These are phyloP conservation scores for Anthrax anthrax DNA, from an alignment of 2,888 invertebrate species.

Conservation along the genomic window DNA sequence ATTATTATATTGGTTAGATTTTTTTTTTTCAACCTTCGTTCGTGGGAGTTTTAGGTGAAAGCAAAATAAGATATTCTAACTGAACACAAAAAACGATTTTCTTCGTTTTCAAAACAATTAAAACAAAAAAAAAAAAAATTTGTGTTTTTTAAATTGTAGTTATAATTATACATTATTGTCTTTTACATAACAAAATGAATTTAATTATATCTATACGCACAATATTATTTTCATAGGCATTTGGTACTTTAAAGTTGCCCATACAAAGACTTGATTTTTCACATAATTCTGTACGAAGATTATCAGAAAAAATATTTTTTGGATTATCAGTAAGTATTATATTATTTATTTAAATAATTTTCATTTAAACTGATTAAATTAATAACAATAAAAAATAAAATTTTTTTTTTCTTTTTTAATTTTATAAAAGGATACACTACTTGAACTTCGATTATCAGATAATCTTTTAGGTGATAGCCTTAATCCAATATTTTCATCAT, in stretches of 20 bases:
- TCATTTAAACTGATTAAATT: not conserved
- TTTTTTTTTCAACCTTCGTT: not conserved
- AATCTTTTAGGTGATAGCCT: constrained; percentile 80
- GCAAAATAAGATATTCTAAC: not conserved
- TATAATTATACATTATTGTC: too few species aligned
- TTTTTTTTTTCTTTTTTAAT: not conserved
- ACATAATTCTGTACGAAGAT: constrained; percentile 60
- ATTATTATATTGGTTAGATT: too few species aligned
- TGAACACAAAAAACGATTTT: too few species aligned
- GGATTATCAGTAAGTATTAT: constrained; percentile 37
- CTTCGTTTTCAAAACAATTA: too few species aligned
- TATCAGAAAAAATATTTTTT: constrained; percentile 61
- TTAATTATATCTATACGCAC: not conserved
- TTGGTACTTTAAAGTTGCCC: constrained; percentile 56
- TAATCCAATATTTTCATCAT: constrained; percentile 79
- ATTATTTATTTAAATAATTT: not conserved
- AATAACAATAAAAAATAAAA: not conserved
- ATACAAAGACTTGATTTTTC: constrained; percentile 68
- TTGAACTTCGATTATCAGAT: constrained; percentile 55
- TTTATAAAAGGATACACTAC: constrained; percentile 41
- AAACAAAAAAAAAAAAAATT: too few species aligned
- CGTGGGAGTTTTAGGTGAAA: not conserved
- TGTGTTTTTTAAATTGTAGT: too few species aligned
- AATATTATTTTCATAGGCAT: constrained; percentile 32
- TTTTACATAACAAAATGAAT: not conserved